Percentiles rank a stretch among this genome's conserved stretches.
Evolutionary conservation across 2,888 invertebrate species (phyloP).

Genomic region (Drosophila glabriapex): DNA sequence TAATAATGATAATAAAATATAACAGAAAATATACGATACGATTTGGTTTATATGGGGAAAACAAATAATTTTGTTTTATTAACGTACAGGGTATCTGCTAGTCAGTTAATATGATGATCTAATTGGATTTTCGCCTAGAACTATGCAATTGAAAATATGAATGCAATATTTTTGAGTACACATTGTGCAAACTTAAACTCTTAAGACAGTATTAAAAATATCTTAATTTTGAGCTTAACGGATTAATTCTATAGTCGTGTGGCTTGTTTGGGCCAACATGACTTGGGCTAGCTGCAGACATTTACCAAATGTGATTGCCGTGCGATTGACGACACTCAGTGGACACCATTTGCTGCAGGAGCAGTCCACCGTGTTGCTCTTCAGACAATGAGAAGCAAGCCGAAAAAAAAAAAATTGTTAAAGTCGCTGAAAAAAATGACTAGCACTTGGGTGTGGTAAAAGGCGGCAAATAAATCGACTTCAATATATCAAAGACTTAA

Average conservation of each 20-base stretch:
- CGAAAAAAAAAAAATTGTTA: slow-evolving; percentile 29
- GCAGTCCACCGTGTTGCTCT: slow-evolving; percentile 1
- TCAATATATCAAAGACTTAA: slow-evolving; percentile 83
- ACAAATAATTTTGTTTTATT: not conserved
- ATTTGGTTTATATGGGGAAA: not conserved
- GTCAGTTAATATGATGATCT: not conserved
- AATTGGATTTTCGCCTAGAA: not conserved
- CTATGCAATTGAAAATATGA: not conserved
- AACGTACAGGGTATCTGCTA: not conserved
- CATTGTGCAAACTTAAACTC: not conserved
- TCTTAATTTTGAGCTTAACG: not conserved
- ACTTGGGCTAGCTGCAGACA: not conserved
- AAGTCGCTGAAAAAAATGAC: slow-evolving; percentile 51
- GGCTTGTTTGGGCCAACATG: not conserved
- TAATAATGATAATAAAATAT: not conserved
- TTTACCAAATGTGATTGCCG: not conserved
- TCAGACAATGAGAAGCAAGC: slow-evolving; percentile 10
- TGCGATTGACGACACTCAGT: slow-evolving; percentile 4
- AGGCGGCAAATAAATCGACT: slow-evolving; percentile 75
- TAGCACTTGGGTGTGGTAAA: slow-evolving; percentile 42
- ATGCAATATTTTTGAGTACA: not conserved
- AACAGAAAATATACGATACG: not conserved
- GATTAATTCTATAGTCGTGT: not conserved
- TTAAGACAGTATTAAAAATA: not conserved
- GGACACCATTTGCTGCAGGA: slow-evolving; percentile 9